Evolutionary conservation across 2,888 invertebrate genomes (phyloP), one percentile per base, ranked within the genome.

Genomic region (Sarcophaga rosellei): DNA sequence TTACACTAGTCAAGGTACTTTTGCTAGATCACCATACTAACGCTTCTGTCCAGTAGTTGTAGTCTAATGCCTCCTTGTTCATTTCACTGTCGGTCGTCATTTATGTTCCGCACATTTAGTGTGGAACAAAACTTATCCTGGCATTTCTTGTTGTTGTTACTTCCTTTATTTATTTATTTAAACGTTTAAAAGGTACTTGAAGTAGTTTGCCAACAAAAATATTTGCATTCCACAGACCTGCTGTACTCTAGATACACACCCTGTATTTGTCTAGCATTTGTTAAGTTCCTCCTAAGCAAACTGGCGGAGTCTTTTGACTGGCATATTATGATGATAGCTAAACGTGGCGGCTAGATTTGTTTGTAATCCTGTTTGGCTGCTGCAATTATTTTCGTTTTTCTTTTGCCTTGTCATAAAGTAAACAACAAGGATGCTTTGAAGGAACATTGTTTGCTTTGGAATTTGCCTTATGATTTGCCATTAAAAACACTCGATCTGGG

Each of bases 171-270:
- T 78, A 83, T 78, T 83, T 74, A 45, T 79, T 82, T 74, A 84
- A 79, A 57, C 25, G 65, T 70, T 79, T 23, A 79, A n/a, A 20
- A 70, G 74, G 70, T 75, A 75, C 79, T 75, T 84, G 57, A 81
- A 81, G 63, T 78, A 81, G 84, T 84, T 84, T 81, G 77, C 78
- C 83, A 84, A 84, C 79, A 79, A 79, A 53, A 84, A 75, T 84
- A 78, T 78, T 74, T 74, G 35, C 59, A 84, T 69, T 45, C 72
- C 65, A 35, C 2, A 53, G 53, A 25, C 53, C 23, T 69, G 15
- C 25, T 23, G 12, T 23, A 25, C 63, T 59, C 47, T 17, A 59
- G 15, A 8, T n/a, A 21, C 53, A 21, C 53, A 62, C 20, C 12
- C n/a, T 63, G 61, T 3, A 61, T 61, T 75, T 72, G 23, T 23